Evolutionary conservation across 2,797 vertebrate genomes (phyloP), one percentile per base, ranked within the genome.

Genomic region (Orientallactaga sibirica): DNA sequence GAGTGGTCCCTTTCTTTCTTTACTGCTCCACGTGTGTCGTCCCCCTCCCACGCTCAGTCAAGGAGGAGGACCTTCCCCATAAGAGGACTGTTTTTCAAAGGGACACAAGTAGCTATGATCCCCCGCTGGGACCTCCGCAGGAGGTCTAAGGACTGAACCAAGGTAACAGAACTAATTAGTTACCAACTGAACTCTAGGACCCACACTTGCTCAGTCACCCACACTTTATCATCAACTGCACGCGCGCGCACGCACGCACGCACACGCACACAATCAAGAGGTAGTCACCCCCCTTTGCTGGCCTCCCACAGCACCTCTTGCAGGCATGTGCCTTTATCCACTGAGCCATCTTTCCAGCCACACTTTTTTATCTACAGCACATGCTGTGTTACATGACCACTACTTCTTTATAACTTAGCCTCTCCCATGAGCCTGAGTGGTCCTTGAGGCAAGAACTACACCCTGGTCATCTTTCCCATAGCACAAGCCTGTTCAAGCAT

Each of bases 301-400:
- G 15, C 9, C 55, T 12, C 67, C 27, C 25, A 41, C 0, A 24
- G 43, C 55, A 16, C 11, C 12, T 7, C 9, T 16, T 5, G 55
- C 55, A 58, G 15, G 55, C 55, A 58, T 48, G 55, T 58, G 55
- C 55, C 55, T 58, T 58, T 58, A 58, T 14, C 55, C 55, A 58
- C 55, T 58, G 55, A 11, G 12, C 12, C 55, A 58, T 58, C 55
- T 58, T 12, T 58, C 55, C 55, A 15, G 55, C 55, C 55, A 8
- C 55, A 58, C 55, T 58, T 58, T 58, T 58, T 58, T 58, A 16
- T 0, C 48, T 27, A 18, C 0, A 3, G 14, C 4, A 29, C 0
- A 5, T 0, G 18, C 19, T 58, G 22, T 0, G 9, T 0, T 20
- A 73, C 2, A 27, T 2, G 27, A 8, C 22, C 14, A 16, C 61